These are phyloP conservation scores for Kuschelorhynchus macadamiae DNA, from an alignment of 2,888 invertebrate species.

Conservation along the genomic window DNA sequence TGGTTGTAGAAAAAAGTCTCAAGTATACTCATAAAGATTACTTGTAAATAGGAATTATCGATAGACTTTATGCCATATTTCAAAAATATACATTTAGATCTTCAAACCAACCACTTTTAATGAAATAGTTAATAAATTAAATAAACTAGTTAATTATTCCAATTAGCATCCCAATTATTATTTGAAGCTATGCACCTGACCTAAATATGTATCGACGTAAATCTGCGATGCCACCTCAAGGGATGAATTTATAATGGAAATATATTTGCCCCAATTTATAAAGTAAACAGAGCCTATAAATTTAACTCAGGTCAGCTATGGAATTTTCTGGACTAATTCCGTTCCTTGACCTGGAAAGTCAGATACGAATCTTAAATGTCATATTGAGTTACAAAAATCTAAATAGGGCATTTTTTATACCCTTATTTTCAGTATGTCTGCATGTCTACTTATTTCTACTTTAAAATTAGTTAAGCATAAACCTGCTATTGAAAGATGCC, in stretches of 20 bases:
- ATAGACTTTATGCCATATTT: too few species aligned
- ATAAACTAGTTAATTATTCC: too few species aligned
- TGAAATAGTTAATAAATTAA: too few species aligned
- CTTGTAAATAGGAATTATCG: too few species aligned
- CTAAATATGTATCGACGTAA: neutral
- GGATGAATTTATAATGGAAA: conserved; percentile 6
- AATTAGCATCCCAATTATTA: neutral
- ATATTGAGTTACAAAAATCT: conserved; percentile 18
- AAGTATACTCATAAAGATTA: too few species aligned
- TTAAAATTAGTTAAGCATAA: neutral
- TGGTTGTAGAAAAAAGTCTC: too few species aligned
- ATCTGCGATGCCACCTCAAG: neutral
- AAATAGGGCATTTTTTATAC: conserved; percentile 7
- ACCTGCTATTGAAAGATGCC: too few species aligned
- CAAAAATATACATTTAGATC: too few species aligned
- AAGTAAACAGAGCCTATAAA: conserved; percentile 7
- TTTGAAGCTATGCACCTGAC: neutral
- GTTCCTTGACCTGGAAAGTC: conserved; percentile 6
- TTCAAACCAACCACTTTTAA: too few species aligned
- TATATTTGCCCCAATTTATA: neutral
- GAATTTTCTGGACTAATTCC: neutral
- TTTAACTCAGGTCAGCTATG: conserved; percentile 1
- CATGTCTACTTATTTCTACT: neutral
- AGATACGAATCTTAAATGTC: conserved; percentile 8
- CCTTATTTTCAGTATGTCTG: conserved; percentile 5